phyloP scores from a whole-genome alignment of 2,888 invertebrate species.

The Mayetiola destructor region DNA sequence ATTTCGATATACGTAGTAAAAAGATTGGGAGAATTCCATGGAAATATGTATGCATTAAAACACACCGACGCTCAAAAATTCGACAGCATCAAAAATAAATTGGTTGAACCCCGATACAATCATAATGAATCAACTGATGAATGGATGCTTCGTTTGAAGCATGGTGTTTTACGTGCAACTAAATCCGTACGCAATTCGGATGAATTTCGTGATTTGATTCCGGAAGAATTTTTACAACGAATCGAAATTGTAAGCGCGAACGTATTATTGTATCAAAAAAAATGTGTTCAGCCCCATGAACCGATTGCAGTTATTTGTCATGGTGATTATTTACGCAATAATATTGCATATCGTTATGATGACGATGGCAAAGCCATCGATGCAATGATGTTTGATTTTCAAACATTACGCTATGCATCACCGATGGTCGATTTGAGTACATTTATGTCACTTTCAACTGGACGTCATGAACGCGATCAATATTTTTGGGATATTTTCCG shows the following conservation, averaged over 20 bases:
- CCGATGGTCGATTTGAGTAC: slow-evolving; percentile 31
- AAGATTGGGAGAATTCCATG: slow-evolving; percentile 30
- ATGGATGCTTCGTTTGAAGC: slow-evolving; percentile 17
- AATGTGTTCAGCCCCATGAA: slow-evolving; percentile 27
- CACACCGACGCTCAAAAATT: slow-evolving; percentile 23
- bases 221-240: slow-evolving; percentile 23
- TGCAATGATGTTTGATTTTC: slow-evolving; percentile 33
- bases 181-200: slow-evolving; percentile 14
- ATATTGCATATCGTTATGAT: slow-evolving; percentile 30
- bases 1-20: slow-evolving; percentile 20
- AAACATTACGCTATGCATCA: slow-evolving; percentile 30
- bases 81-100: slow-evolving; percentile 20
- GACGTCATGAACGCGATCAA: slow-evolving; percentile 24
- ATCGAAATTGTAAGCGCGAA: slow-evolving; percentile 20
- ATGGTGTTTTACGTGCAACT: slow-evolving; percentile 20
- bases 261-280: slow-evolving; percentile 21
- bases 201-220: slow-evolving; percentile 21
- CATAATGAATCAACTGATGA: background rate
- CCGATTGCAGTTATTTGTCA: slow-evolving; percentile 30
- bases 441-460: slow-evolving; percentile 27
- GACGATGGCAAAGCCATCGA: slow-evolving; percentile 22
- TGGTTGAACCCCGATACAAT: slow-evolving; percentile 27
- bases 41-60: slow-evolving; percentile 28
- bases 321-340: slow-evolving; percentile 32
- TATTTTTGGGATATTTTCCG: slow-evolving; percentile 28